Evolutionary conservation across 2,888 invertebrate genomes (phyloP), one percentile per base, ranked within the genome.

Genomic region (Tenodera sinensis): DNA sequence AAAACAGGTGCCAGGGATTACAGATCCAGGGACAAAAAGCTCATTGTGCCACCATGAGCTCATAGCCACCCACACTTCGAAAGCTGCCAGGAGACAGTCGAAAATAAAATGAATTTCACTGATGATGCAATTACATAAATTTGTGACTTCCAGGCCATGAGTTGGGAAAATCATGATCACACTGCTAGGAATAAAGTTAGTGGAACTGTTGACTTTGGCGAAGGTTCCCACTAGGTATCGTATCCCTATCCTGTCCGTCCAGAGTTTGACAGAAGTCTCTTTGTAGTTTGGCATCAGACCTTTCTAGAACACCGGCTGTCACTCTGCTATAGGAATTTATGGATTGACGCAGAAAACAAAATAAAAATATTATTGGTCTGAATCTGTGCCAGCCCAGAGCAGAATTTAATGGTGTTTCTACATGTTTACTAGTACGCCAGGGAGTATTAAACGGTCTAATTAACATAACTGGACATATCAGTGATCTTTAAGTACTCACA

Each of bases 161-260:
- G 14, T 54, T 54, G 54, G 54, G 54, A 54, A 54, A 54, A 54
- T 20, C 54, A 54, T 54, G 54, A 71, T 15, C 54, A 71, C 25
- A 71, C 25, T 20, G 54, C 54, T 71, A 71, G 54, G 54, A 71
- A 71, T 71, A 71, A 71, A 20, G 54, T 20, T 30, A 71, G 25
- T 71, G 54, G 34, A 34, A n/a, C 82, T 87, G 87, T 87, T 87
- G 81, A 87, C 87, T 87, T 87, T 87, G 87, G 87, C 87, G 87
- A 42, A 82, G 27, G 27, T n/a, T 25, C 20, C 9, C 83, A 82
- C 34, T 83, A 87, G 87, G 87, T 87, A 87, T 83, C 87, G 87
- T 87, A 87, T 83, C 87, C n/a, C 28, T 81, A 81, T 28, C 54
- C 71, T 71, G 27, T 84, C 30, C 42, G 30, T 30, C 34, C 30